phyloP scores from a whole-genome alignment of 2,797 vertebrate species.

The Coluber constrictor region DNA sequence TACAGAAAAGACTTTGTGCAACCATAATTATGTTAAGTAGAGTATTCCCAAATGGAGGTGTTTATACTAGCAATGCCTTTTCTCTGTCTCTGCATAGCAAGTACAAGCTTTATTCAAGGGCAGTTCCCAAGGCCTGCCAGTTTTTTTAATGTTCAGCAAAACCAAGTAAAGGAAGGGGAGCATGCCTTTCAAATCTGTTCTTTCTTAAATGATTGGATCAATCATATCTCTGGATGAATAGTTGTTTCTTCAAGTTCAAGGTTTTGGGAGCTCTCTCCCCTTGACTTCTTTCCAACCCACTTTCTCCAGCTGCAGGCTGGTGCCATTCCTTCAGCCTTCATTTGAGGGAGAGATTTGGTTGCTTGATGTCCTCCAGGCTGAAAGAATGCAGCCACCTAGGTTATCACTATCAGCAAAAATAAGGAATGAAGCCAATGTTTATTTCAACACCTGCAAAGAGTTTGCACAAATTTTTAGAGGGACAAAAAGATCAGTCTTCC shows the following conservation, averaged over 20 bases:
- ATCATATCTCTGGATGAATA: background rate
- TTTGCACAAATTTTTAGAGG: background rate
- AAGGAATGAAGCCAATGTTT: constrained; percentile 38
- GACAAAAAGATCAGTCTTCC: background rate
- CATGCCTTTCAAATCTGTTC: background rate
- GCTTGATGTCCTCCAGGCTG: constrained; percentile 33
- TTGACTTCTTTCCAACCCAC: rapidly evolving
- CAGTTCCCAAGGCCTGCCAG: background rate
- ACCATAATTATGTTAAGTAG: background rate
- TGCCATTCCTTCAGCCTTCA: constrained; percentile 42
- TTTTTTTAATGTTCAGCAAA: background rate
- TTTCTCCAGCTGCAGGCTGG: background rate
- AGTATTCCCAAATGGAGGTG: background rate
- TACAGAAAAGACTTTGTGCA: background rate
- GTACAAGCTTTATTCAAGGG: background rate
- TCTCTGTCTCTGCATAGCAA: background rate
- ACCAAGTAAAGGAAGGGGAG: background rate
- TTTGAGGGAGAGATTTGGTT: constrained; percentile 39
- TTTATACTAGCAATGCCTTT: background rate
- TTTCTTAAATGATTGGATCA: background rate
- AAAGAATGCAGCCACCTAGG: background rate
- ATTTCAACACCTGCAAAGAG: background rate
- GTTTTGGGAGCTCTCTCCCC: constrained; percentile 14
- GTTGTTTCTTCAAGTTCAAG: constrained; percentile 21
- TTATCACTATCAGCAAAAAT: constrained; percentile 64